These are phyloP conservation scores for Bungarus multicinctus DNA, from an alignment of 2,113 vertebrate species.

Conservation along the genomic window DNA sequence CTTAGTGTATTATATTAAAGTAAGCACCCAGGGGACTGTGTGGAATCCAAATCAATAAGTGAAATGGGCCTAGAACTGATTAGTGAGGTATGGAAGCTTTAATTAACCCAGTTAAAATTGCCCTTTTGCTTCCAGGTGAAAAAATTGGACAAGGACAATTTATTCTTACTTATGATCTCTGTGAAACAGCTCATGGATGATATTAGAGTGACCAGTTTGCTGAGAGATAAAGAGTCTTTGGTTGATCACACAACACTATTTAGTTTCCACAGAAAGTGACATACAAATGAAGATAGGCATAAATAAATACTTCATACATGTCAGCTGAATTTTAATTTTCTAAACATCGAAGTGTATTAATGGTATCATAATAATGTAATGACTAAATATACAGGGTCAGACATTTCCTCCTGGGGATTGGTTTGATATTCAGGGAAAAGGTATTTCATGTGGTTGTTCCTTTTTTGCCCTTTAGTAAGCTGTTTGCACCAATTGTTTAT, in stretches of 20 bases:
- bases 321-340: slow-evolving; percentile 8
- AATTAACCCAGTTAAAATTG: too few species aligned
- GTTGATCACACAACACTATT: slow-evolving; percentile 36
- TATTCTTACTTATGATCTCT: too few species aligned
- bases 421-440: background rate
- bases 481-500: background rate
- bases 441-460: background rate
- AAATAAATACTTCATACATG: background rate
- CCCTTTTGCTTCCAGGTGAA: too few species aligned
- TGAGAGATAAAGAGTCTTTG: slow-evolving; percentile 15
- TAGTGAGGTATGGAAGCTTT: too few species aligned
- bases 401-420: background rate
- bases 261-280: background rate
- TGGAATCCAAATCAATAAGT: background rate
- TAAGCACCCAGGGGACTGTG: background rate
- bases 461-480: background rate
- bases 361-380: background rate
- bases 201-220: too few species aligned
- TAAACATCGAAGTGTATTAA: background rate
- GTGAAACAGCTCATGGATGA: too few species aligned
- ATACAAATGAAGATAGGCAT: slow-evolving; percentile 11
- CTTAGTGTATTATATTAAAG: background rate
- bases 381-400: background rate
- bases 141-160: too few species aligned
- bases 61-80: background rate